Evolutionary conservation across 2,797 vertebrate genomes (phyloP).

Genomic region (Manis crassicaudata): DNA sequence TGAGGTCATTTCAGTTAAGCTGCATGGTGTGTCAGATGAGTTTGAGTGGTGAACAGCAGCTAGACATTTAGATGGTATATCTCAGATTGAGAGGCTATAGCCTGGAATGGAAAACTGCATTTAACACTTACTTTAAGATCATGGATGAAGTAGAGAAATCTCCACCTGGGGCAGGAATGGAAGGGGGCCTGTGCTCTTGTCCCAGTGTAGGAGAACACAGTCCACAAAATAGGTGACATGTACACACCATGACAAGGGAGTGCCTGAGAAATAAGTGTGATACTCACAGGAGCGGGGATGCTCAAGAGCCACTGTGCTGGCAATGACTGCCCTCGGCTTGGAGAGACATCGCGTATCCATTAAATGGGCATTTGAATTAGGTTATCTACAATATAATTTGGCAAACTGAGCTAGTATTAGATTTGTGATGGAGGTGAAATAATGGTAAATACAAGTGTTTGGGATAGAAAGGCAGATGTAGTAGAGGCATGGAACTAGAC

Average conservation of each 20-base stretch:
- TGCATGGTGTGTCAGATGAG: background rate
- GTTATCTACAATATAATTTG: background rate
- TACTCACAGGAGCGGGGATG: background rate
- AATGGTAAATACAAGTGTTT: background rate
- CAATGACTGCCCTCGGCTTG: background rate
- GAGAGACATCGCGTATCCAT: background rate
- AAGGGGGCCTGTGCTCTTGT: background rate
- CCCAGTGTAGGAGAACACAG: background rate
- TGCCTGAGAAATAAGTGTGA: background rate
- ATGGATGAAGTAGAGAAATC: constrained; percentile 2
- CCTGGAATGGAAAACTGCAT: background rate
- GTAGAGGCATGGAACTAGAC: background rate
- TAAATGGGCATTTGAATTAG: background rate
- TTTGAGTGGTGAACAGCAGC: background rate
- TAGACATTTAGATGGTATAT: background rate
- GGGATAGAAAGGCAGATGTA: background rate
- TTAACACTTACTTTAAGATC: background rate
- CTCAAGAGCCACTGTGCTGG: background rate
- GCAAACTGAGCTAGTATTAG: constrained; percentile 3
- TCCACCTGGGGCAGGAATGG: background rate
- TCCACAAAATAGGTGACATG: background rate
- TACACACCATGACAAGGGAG: background rate
- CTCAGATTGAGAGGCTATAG: background rate
- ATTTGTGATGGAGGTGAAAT: background rate
- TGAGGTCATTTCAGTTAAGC: background rate